Evolutionary conservation across 2,888 invertebrate species (phyloP).

Genomic region (Anoncus sp.): DNA sequence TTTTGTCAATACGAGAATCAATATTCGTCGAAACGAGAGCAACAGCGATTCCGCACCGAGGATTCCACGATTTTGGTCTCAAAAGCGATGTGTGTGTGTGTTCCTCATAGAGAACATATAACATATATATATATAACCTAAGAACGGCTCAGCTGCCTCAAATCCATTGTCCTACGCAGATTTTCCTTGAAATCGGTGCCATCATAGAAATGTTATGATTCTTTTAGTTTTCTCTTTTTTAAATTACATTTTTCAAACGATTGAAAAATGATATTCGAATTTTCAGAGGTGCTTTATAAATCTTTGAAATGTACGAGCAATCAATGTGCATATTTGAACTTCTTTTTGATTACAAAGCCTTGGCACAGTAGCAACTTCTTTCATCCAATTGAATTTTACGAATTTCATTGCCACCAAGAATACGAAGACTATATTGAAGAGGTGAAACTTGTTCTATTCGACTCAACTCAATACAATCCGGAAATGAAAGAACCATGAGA

Average conservation of each 20-base stretch:
- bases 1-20: constrained; percentile 17
- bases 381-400: background rate
- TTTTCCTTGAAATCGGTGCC: no score
- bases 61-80: background rate
- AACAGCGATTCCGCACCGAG: background rate
- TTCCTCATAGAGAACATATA: no score
- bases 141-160: background rate
- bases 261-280: no score
- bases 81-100: background rate
- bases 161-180: no score
- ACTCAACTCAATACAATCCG: background rate
- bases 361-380: background rate
- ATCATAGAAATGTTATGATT: no score
- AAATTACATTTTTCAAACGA: no score
- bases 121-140: no score
- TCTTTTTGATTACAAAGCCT: background rate
- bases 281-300: no score
- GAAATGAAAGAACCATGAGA: constrained; percentile 19
- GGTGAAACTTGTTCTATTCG: background rate
- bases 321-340: no score
- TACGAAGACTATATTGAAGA: background rate
- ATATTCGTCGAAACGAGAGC: constrained; percentile 20
- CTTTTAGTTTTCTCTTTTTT: no score
- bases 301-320: background rate
- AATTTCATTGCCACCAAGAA: constrained; percentile 4